A percentile compares a stretch with the other conserved stretches of the same genome.
Conservation (phyloP, 2,113 vertebrate species). For the Callipepla squamata region DNA sequence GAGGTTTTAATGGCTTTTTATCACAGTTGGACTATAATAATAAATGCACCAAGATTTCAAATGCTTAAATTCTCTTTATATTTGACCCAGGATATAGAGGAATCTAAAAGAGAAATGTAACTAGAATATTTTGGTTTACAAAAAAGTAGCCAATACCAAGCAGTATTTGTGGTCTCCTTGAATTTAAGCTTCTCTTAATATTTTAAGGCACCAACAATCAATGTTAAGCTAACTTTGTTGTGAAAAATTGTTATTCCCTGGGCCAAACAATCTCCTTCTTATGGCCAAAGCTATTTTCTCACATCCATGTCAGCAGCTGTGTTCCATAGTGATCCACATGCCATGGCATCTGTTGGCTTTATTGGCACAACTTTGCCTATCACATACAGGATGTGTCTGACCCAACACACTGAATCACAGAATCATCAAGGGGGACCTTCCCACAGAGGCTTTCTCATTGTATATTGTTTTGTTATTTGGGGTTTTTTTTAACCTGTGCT, state of each 20-base stretch:
- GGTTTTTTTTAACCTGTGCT: background rate
- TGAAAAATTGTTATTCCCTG: background rate
- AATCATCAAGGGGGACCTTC: no score
- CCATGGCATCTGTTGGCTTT: background rate
- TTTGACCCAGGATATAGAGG: background rate
- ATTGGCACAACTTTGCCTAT: background rate
- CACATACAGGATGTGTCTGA: background rate
- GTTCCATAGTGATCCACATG: background rate
- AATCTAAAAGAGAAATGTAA: slow-evolving; percentile 44
- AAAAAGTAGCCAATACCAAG: slow-evolving; percentile 14
- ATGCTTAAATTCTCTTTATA: slow-evolving; percentile 9
- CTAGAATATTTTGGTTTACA: slow-evolving; percentile 65
- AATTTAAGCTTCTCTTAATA: slow-evolving; percentile 48
- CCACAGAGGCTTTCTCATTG: background rate
- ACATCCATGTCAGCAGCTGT: background rate
- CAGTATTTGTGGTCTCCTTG: slow-evolving; percentile 49
- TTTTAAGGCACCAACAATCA: slow-evolving; percentile 69
- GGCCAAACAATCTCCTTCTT: background rate
- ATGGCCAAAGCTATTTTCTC: background rate
- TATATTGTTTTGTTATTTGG: background rate
- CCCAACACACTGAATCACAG: no score
- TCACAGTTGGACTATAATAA: slow-evolving; percentile 44
- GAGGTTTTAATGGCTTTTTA: slow-evolving; percentile 65
- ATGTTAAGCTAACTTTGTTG: slow-evolving; percentile 48
- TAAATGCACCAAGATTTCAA: slow-evolving; percentile 35